These are phyloP conservation scores for Nannobrachium achirus DNA, from an alignment of 2,113 vertebrate genomes.

Conservation along the genomic window DNA sequence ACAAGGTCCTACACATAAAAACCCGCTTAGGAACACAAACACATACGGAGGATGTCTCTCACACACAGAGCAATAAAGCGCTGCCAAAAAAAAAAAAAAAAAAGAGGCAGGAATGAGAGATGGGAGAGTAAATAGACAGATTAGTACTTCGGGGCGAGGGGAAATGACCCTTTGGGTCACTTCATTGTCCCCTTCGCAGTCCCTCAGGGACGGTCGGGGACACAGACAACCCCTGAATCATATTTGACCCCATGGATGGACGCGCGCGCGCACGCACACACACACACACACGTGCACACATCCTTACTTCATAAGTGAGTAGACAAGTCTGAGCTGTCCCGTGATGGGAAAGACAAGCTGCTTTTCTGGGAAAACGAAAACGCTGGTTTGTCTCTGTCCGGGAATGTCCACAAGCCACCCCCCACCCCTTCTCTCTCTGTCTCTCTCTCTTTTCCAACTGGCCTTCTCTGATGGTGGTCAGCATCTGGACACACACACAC, in stretches of 20 bases:
- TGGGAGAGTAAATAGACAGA: slow-evolving; percentile 60
- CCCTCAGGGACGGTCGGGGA: slow-evolving; percentile 65
- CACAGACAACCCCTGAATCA: slow-evolving; percentile 62
- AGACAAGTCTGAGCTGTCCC: slow-evolving; percentile 56
- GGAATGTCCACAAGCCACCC: slow-evolving; percentile 66
- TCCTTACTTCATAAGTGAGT: slow-evolving; percentile 27
- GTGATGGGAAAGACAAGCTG: slow-evolving; percentile 68
- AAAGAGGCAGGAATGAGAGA: slow-evolving; percentile 41
- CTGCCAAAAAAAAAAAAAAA: slow-evolving; percentile 10
- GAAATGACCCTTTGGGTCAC: slow-evolving; percentile 55
- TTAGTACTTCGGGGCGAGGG: slow-evolving; percentile 48
- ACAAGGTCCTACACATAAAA: slow-evolving; percentile 45
- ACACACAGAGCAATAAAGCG: slow-evolving; percentile 31
- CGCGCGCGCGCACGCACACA: too few relatives aligned
- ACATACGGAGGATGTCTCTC: slow-evolving; percentile 54
- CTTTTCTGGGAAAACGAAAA: slow-evolving; percentile 67
- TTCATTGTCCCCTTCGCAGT: slow-evolving; percentile 53
- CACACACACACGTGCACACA: too few relatives aligned
- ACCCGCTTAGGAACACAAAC: slow-evolving; percentile 38
- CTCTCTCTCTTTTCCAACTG: neutral
- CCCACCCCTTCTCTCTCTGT: slow-evolving; percentile 39
- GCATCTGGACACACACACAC: slow-evolving; percentile 36
- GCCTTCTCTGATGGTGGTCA: slow-evolving; percentile 20
- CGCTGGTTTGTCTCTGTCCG: slow-evolving; percentile 52
- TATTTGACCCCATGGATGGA: slow-evolving; percentile 1